Evolutionary conservation across 2,888 invertebrate species (phyloP), one percentile per base, ranked within the genome.

Genomic region (Xanthia icteritia): DNA sequence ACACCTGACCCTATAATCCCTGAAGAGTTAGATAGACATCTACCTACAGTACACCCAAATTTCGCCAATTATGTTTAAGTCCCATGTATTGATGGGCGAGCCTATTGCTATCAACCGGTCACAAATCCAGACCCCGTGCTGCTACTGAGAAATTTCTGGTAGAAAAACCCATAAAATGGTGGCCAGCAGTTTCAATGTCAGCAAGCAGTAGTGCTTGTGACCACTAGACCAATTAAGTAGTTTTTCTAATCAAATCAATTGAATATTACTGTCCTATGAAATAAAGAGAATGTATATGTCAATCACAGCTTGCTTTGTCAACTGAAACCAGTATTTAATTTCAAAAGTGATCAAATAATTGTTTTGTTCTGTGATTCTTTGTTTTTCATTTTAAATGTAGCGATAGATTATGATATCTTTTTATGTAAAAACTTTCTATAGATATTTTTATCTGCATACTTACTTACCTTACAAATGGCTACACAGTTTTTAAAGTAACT

Each of bases 361-460:
- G 31, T 56, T 6, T 17, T 45, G 9, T 17, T 60, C 31, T 20
- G n/a, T n/a, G n/a, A 31, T 60, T 31, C 17, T 54, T 20, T 39
- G 11, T 39, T 68, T 20, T 8, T n/a, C 6, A 56, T 39, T 39
- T 27, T 17, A 27, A 27, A 54, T 54, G 23, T 11, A 27, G 5
- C 23, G 8, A 48, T 36, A 36, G 9, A 15, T 51, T 42, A 48
- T 36, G 11, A n/a, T 42, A 60, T 51, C 15, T 54, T 39, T 58
- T 60, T 31, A 20, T 51, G 3, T 31, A n/a, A 17, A 66, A 75
- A 60, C 31, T 51, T 66, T 61, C 65, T 27, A 42, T 15, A 23
- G 2, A 6, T 15, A 48, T 69, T 61, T 17, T n/a, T 17, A 78
- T 69, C 2, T 63, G 36, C 48, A 64, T 79, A 15, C 13, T 51